Evolutionary conservation across 1,140 invertebrate genomes (phyloP).

Genomic region (Panulirus ornatus): DNA sequence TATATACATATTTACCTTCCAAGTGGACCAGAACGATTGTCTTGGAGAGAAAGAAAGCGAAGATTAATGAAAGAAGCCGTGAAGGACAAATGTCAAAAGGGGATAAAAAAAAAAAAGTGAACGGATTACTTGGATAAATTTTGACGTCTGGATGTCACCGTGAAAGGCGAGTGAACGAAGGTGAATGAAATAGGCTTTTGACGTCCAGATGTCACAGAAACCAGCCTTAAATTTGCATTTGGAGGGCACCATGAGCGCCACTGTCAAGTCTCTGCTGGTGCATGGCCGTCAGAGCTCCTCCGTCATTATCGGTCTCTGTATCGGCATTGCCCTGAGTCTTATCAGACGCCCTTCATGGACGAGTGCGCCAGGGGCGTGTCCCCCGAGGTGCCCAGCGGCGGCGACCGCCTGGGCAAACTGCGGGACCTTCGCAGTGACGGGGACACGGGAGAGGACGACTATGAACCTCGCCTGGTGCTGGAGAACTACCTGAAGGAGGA

Average conservation of each 20-base stretch:
- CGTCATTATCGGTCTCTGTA: slow-evolving; percentile 62
- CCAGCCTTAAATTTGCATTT: not conserved
- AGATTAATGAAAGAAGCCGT: no score
- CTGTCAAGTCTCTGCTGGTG: slow-evolving; percentile 37
- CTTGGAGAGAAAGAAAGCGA: no score
- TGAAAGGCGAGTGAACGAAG: not conserved
- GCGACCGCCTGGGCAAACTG: slow-evolving; percentile 34
- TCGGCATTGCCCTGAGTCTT: slow-evolving; percentile 68
- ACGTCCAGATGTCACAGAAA: not conserved
- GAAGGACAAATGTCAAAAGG: not conserved
- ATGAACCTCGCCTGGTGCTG: slow-evolving; percentile 53
- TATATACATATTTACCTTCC: no score
- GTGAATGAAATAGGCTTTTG: not conserved
- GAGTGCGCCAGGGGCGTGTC: slow-evolving; percentile 27
- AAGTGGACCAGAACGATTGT: no score
- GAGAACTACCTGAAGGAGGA: slow-evolving; percentile 58
- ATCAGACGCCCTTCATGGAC: slow-evolving; percentile 62
- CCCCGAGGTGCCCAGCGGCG: not conserved
- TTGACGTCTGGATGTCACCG: not conserved
- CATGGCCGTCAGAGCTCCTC: slow-evolving; percentile 63
- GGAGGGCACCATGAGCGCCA: not conserved
- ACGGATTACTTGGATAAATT: not conserved
- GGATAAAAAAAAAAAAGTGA: not conserved
- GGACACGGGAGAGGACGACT: slow-evolving; percentile 36
- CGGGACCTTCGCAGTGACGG: slow-evolving; percentile 59